These are phyloP conservation scores for Microchrysa polita DNA, from an alignment of 2,888 invertebrate genomes.

Conservation along the genomic window DNA sequence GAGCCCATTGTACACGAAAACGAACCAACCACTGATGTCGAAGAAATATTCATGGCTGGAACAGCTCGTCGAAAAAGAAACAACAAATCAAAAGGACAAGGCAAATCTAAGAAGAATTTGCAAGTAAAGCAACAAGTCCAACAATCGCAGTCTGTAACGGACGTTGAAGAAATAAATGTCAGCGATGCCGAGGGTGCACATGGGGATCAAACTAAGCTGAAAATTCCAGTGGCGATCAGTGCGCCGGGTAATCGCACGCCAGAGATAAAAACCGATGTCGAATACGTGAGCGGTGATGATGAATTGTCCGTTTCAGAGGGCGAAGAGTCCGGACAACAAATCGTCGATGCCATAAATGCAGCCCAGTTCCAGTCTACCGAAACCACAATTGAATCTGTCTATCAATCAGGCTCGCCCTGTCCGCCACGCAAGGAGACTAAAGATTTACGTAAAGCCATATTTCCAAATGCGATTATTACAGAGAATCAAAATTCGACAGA, in stretches of 20 bases:
- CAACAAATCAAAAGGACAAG: conserved; percentile 56
- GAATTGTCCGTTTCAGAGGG: conserved; percentile 44
- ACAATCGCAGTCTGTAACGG: conserved; percentile 56
- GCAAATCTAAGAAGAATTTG: conserved; percentile 53
- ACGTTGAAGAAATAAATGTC: conserved; percentile 64
- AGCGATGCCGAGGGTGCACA: conserved; percentile 58
- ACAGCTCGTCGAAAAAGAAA: conserved; percentile 60
- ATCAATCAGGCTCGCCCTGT: conserved; percentile 18
- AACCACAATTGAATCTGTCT: conserved; percentile 51
- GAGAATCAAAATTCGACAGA: conserved; percentile 59
- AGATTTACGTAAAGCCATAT: conserved; percentile 19
- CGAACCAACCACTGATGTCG: conserved; percentile 65
- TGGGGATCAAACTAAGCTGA: conserved; percentile 50
- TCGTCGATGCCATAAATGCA: conserved; percentile 6
- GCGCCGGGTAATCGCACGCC: conserved; percentile 49
- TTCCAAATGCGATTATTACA: conserved; percentile 41
- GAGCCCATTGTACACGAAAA: conserved; percentile 53
- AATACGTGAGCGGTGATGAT: conserved; percentile 64
- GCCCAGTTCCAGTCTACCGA: conserved; percentile 49
- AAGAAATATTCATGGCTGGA: conserved; percentile 63
- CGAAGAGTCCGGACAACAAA: conserved; percentile 29
- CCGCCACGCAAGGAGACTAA: conserved; percentile 48
- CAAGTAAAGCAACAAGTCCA: conserved; percentile 2
- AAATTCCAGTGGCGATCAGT: conserved; percentile 24
- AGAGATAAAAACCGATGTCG: conserved; percentile 62